Base-by-base conservation (phyloP, 2,113 vertebrate species). In the Tricholaema leucomelas region DNA sequence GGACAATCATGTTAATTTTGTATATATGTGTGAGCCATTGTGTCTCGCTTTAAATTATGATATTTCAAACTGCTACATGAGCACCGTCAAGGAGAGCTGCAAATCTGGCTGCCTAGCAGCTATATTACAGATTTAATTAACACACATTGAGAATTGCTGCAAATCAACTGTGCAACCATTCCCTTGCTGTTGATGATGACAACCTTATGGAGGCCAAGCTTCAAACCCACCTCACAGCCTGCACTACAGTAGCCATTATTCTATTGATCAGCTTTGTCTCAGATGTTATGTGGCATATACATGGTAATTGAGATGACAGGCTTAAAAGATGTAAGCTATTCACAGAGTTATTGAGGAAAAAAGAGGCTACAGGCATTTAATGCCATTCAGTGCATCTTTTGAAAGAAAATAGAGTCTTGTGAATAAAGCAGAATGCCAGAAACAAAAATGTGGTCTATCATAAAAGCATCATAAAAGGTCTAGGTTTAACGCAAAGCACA, bases 51-150 rank as follows among this genome's bases (percentile, higher is more conserved):
- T 74, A 76, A 85, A 85, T 93, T 72, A 75, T 35, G 73, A 20
- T 84, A 88, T 44, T 75, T 63, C 74, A 52, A 90, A 59, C 54
- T 18, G 19, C 66, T 65, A 44, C 19, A 38, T 44, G 36, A 55
- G 35, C 21, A 8, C 59, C 77, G 76, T 90, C 88, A 87, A 55
- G 25, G 50, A 94, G 74, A 35, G 28, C 21, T 87, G 84, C 63
- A 50, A 73, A 67, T 88, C 72, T 93, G 81, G 30, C 87, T 76
- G 74, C 92, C 87, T 83, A 88, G 88, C 13, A 92, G 92, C 77
- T 89, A 44, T 64, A 81, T 30, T 83, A 88, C 25, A 81, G 72
- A 88, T 81, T 95, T 97, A 95, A 96, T 96, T 96, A 97, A 95
- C 80, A 88, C 78, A 95, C 10, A 0, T 82, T 78, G 63, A 93